Base-by-base conservation (phyloP, 2,113 vertebrate genomes). In the Noctilio leporinus region DNA sequence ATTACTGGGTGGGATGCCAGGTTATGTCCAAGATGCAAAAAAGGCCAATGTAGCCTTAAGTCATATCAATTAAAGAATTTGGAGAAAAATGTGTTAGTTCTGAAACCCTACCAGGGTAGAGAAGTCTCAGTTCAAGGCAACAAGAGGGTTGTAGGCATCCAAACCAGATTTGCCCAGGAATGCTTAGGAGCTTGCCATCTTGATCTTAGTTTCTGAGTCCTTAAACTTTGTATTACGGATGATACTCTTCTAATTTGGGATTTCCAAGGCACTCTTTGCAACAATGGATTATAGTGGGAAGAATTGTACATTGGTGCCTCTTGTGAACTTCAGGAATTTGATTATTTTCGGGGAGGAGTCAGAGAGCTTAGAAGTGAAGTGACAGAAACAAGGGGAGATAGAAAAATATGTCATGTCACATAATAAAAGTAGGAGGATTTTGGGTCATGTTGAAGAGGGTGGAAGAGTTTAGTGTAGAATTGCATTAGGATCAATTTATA, bases 151-250 rank as follows among this genome's bases (percentile, higher is more conserved):
- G 4, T 88, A 83, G 93, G 75, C 80, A 70, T 95, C 51, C 72
- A 86, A 45, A n/a, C 65, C 83, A 89, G 75, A 64, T 86, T 33
- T 85, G 12, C 77, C 28, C 72, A 81, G 53, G 20, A 95, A 59
- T 47, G 33, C 64, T 89, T 89, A 87, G 83, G 75, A 93, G 49
- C 83, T 75, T 86, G 55, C 87, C 75, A 64, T 69, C 80, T 89
- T 92, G 64, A 72, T 78, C 55, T 89, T 93, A 82, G 83, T 87
- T 91, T 93, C 78, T 84, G 55, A 95, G 84, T 81, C 57, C 65
- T 77, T 96, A 24, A 78, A 55, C 93, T 94, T 53, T 70, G 40
- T 70, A 30, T 95, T 65, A 28, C 26, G 22, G 76, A 85, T 22
- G 70, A n/a, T 81, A 45, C 51, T 87, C 33, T 65, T 91, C 45